Evolutionary conservation across 2,113 vertebrate genomes (phyloP), one percentile per base, ranked within the genome.

Genomic region (Eulacestoma nigropectus): DNA sequence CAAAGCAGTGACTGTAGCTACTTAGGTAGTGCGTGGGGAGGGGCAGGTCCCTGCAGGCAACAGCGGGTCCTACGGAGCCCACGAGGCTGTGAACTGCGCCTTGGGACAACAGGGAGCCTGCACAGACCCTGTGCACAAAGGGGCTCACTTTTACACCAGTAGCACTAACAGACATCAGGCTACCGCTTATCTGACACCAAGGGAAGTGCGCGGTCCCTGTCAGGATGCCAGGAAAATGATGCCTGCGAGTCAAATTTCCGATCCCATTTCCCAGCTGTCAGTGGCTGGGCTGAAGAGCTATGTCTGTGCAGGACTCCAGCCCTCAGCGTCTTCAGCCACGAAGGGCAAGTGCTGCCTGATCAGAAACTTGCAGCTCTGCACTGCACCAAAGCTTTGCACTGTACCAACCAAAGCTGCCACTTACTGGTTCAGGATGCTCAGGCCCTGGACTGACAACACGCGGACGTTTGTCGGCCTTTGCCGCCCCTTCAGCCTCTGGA

Each of bases 61-160:
- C 8, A 18, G 42, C 18, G 42, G 16, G 42, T 44, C 44, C 44
- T 44, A n/a, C n/a, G n/a, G n/a, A n/a, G n/a, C 53, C 44, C 46
- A 35, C 47, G 21, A 30, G 26, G 27, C 27, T 13, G 12, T 18
- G 49, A 50, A 21, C 55, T 18, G 37, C 0, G 0, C 22, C 44
- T 64, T 37, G 23, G 19, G 23, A 27, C 15, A 9, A 35, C 82
- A 63, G 37, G 41, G 9, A 72, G 57, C 53, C 47, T 39, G 69
- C 41, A 42, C 47, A 46, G 84, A 16, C 20, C 13, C 39, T 46
- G 23, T 26, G n/a, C 35, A 32, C 53, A 64, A 53, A 85, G 22
- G 2, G 59, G 18, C 35, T 81, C 57, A 10, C 35, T 73, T 76
- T 26, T 21, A 41, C 37, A 70, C 4, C 2, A 0, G 60, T 0